Evolutionary conservation across 2,888 invertebrate species (phyloP).

Genomic region (Eristalis intricaria): DNA sequence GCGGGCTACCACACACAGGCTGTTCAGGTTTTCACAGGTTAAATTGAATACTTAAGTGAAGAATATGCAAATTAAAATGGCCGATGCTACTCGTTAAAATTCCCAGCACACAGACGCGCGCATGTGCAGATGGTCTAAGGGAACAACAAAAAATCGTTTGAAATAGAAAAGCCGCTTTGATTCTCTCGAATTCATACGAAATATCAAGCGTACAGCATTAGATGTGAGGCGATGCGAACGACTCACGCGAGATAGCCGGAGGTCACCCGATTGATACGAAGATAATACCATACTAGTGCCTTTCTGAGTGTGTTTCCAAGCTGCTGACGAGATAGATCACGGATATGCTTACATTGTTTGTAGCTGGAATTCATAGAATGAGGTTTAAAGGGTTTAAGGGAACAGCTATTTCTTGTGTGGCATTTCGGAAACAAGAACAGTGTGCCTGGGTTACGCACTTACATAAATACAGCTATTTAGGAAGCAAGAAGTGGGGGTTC

Average conservation of each 20-base stretch:
- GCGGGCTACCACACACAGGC: conserved; percentile 36
- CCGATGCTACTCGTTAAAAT: conserved; percentile 51
- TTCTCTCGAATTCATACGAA: conserved; percentile 22
- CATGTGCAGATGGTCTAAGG: neutral
- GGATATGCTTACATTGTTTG: too few species aligned
- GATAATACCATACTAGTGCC: neutral
- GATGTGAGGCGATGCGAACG: neutral
- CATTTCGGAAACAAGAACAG: too few species aligned
- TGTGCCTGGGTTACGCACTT: too few species aligned
- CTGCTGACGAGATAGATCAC: too few species aligned
- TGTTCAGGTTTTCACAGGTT: conserved; percentile 22
- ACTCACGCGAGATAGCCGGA: neutral
- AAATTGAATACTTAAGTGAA: conserved; percentile 47
- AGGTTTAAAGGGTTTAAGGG: too few species aligned
- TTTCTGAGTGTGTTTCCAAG: neutral
- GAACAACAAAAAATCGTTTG: conserved; percentile 6
- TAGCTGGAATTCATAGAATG: too few species aligned
- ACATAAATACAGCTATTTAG: too few species aligned
- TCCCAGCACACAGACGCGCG: conserved; percentile 19
- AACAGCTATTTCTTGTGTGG: too few species aligned
- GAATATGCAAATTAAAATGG: conserved; percentile 55
- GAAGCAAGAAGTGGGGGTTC: too few species aligned
- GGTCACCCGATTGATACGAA: neutral
- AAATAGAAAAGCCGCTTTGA: neutral
- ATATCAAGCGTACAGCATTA: neutral